Evolutionary conservation across 2,113 vertebrate species (phyloP), one percentile per base, ranked within the genome.

Genomic region (Dicentrarchus labrax): DNA sequence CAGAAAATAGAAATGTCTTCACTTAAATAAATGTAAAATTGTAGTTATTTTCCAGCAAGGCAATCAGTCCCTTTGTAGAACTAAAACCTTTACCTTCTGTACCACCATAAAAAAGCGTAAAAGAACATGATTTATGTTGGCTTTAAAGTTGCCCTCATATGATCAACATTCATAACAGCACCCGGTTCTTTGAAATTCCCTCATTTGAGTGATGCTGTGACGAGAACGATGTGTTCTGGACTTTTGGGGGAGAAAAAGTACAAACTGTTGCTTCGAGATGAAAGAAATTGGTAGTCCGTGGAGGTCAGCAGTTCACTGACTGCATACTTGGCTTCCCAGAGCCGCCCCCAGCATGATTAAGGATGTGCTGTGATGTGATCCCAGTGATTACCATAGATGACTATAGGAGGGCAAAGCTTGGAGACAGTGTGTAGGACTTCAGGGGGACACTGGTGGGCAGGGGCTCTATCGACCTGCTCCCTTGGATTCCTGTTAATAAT

Each of bases 331-430:
- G 77, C 78, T 88, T 92, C 89, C 76, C 38, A 74, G 82, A 74
- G 82, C 91, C 90, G 66, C 92, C 94, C 83, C 89, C 92, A 79
- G 80, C 54, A 78, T 93, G 90, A 94, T 95, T 95, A 94, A 92
- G 82, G 87, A 86, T 90, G 87, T 86, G 87, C 87, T 87, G 88
- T 59, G 87, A 87, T 85, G 88, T 91, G 91, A 92, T 91, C 86
- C 84, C 81, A 75, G 85, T 91, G 89, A 94, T 95, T 94, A 94
- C 86, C 82, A 78, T 83, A 86, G 85, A 86, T 78, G 72, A 84
- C 88, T 87, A 82, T 78, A 83, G 83, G 89, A 86, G 67, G 65
- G 80, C 60, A 77, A 80, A 71, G 86, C 91, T 72, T n/a, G 59
- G 83, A 88, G 87, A 88, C 71, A 71, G 69, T 81, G 88, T 90